These are phyloP conservation scores for Oryzias woworae DNA, from an alignment of 2,113 vertebrate genomes.

Conservation along the genomic window DNA sequence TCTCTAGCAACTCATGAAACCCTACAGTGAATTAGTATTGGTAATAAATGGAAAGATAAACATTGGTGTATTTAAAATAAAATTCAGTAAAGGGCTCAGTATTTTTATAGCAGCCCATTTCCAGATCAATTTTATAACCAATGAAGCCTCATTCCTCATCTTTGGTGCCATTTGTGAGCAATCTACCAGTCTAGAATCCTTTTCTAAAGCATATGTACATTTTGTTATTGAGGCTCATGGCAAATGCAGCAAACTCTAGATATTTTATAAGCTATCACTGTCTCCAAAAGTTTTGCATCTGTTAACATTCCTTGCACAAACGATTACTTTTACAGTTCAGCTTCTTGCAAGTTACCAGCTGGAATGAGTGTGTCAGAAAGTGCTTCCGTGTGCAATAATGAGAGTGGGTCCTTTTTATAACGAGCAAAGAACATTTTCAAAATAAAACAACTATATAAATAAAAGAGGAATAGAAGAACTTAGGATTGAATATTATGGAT, in stretches of 20 bases:
- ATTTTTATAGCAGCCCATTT: neutral
- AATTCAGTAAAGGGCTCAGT: too few relatives aligned
- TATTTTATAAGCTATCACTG: neutral
- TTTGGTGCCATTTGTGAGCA: neutral
- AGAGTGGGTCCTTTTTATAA: conserved; percentile 24
- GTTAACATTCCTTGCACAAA: neutral
- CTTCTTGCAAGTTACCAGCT: conserved; percentile 29
- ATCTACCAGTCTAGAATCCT: conserved; percentile 13
- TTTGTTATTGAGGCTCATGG: neutral
- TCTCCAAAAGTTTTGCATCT: neutral
- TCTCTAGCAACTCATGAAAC: too few relatives aligned
- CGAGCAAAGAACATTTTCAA: too few relatives aligned
- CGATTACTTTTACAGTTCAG: neutral
- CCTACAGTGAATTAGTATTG: too few relatives aligned
- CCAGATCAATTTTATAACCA: conserved; percentile 32
- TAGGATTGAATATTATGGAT: too few relatives aligned
- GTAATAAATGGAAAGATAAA: too few relatives aligned
- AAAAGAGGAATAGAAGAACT: too few relatives aligned
- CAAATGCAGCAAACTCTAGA: neutral
- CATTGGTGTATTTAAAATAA: too few relatives aligned
- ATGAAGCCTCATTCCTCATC: conserved; percentile 29
- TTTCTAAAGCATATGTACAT: neutral
- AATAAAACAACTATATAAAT: too few relatives aligned
- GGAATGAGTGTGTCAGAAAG: conserved; percentile 35
- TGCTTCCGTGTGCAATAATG: conserved; percentile 47